Percentiles rank a stretch among this genome's conserved stretches.
These are phyloP conservation scores for Cosmorhoe ocellata DNA, from an alignment of 2,888 invertebrate genomes.

Conservation along the genomic window DNA sequence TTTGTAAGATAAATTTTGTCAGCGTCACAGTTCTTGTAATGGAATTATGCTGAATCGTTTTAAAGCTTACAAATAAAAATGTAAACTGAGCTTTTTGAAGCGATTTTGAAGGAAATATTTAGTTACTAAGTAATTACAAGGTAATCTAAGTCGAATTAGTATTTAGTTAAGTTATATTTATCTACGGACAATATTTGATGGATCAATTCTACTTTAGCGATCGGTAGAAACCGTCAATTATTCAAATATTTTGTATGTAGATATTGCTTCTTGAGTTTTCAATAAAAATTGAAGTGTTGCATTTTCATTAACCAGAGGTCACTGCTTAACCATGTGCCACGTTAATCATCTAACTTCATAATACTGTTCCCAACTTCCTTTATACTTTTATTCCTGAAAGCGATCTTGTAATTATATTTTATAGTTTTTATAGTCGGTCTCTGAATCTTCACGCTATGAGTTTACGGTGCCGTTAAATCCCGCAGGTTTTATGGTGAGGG, in stretches of 20 bases:
- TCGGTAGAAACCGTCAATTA: too few species aligned
- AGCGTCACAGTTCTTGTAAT: slow-evolving; percentile 30
- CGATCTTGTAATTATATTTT: slow-evolving; percentile 39
- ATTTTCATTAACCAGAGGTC: neutral
- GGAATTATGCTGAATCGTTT: slow-evolving; percentile 22
- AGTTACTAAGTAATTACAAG: too few species aligned
- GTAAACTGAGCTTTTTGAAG: slow-evolving; percentile 1
- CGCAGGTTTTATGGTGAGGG: slow-evolving; percentile 30
- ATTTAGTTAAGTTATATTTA: too few species aligned
- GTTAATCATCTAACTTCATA: slow-evolving; percentile 1
- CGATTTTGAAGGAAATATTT: neutral
- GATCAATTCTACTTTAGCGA: too few species aligned
- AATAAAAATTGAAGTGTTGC: neutral
- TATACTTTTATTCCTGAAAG: slow-evolving; percentile 31
- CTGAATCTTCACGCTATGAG: slow-evolving; percentile 30
- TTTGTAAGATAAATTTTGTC: slow-evolving; percentile 34
- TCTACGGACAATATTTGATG: too few species aligned
- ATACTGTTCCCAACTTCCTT: neutral
- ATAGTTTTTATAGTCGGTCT: slow-evolving; percentile 36
- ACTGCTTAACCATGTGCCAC: neutral
- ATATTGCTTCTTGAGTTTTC: too few species aligned
- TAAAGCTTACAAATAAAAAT: slow-evolving; percentile 16
- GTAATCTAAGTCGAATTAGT: too few species aligned
- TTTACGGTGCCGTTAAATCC: slow-evolving; percentile 33
- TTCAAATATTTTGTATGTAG: too few species aligned